Evolutionary conservation across 2,113 vertebrate genomes (phyloP).

Genomic region (Synodontis membranacea): DNA sequence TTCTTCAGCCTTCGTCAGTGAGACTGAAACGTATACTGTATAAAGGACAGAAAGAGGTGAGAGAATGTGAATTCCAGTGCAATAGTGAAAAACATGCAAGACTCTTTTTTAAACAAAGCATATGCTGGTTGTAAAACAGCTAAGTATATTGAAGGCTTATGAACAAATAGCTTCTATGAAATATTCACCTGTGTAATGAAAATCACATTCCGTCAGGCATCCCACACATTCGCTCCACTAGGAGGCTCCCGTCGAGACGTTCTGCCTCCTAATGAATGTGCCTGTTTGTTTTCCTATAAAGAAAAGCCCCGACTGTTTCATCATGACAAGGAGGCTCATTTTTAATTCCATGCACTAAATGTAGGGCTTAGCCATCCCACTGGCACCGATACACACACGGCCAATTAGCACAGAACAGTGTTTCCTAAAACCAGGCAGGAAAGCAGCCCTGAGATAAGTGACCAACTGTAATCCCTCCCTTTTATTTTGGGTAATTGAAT

Average conservation of each 20-base stretch:
- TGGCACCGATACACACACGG: slow-evolving; percentile 59
- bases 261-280: slow-evolving; percentile 66
- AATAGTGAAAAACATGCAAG: background rate
- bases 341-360: slow-evolving; percentile 56
- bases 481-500: slow-evolving; percentile 56
- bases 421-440: slow-evolving; percentile 58
- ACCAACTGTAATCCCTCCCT: slow-evolving; percentile 35
- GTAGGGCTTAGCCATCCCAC: slow-evolving; percentile 58
- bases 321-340: slow-evolving; percentile 61
- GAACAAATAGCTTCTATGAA: background rate
- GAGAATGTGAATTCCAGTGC: background rate
- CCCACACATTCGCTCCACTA: background rate
- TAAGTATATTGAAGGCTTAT: background rate
- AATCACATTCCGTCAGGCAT: background rate
- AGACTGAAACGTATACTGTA: background rate
- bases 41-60: background rate
- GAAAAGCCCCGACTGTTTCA: slow-evolving; percentile 71
- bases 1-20: background rate
- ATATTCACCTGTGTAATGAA: background rate
- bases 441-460: slow-evolving; percentile 63
- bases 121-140: background rate
- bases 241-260: background rate
- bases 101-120: background rate
- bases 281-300: slow-evolving; percentile 64
- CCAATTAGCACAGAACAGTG: slow-evolving; percentile 65